Percentiles rank a stretch among this genome's conserved stretches.
Conservation (phyloP, 2,888 invertebrate species). For the Orthosia gothica region DNA sequence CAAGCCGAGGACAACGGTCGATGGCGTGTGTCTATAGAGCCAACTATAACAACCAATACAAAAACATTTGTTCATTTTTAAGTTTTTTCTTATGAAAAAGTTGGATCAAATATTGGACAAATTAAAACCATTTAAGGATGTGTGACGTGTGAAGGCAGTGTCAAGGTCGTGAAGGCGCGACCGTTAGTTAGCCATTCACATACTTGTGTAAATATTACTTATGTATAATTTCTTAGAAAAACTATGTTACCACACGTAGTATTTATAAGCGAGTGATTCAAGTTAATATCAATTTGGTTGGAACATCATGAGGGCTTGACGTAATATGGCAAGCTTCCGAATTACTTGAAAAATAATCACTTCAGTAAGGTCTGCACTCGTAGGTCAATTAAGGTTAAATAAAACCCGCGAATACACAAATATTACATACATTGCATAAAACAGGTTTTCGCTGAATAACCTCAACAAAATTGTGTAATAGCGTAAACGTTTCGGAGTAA, state of each 20-base stretch:
- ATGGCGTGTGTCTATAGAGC: constrained; percentile 40
- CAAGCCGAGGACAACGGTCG: constrained; percentile 64
- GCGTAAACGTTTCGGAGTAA: constrained; percentile 32
- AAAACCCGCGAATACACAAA: constrained; percentile 1
- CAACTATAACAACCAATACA: constrained; percentile 33
- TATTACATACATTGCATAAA: not conserved
- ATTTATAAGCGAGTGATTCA: not conserved
- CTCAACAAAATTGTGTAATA: constrained; percentile 44
- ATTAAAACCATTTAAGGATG: constrained; percentile 23
- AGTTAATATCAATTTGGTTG: not conserved
- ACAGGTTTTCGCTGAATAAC: constrained; percentile 43
- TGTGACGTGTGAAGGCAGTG: constrained; percentile 41
- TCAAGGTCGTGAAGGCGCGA: constrained; percentile 51
- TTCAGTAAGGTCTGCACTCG: not conserved
- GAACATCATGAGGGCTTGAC: not conserved
- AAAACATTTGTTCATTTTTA: constrained; percentile 28
- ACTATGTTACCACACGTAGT: constrained; percentile 3
- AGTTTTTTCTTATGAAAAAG: not conserved
- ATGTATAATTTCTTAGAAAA: constrained; percentile 35
- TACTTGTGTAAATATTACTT: constrained; percentile 35
- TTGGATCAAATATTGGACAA: constrained; percentile 47
- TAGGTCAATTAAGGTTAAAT: constrained; percentile 34
- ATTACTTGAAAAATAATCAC: constrained; percentile 6
- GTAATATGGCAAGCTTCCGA: not conserved
- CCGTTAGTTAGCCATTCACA: constrained; percentile 41